phyloP scores from a whole-genome alignment of 2,888 invertebrate species.

The Pachliopta kotzebuea region DNA sequence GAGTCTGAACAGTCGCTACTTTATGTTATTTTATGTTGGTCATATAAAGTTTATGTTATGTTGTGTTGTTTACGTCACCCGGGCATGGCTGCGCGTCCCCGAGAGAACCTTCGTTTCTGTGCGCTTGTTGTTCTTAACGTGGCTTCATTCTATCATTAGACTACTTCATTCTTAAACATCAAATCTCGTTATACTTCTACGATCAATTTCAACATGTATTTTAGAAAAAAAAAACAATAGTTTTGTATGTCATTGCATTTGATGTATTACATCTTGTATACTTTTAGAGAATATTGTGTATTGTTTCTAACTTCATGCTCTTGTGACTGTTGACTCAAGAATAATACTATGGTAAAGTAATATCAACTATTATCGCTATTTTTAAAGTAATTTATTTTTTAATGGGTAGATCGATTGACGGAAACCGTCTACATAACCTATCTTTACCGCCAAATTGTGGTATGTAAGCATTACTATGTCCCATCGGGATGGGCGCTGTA shows the following conservation, averaged over 20 bases:
- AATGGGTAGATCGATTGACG: too few species aligned
- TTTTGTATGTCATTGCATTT: neutral
- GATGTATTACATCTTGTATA: neutral
- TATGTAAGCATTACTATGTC: too few species aligned
- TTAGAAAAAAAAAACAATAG: neutral
- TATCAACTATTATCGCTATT: too few species aligned
- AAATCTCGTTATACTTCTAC: neutral
- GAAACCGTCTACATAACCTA: too few species aligned
- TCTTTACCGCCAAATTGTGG: too few species aligned
- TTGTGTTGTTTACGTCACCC: slow-evolving; percentile 59
- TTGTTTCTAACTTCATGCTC: neutral
- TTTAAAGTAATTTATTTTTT: too few species aligned
- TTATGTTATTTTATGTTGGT: slow-evolving; percentile 50
- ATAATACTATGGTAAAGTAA: too few species aligned
- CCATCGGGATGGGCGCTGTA: too few species aligned
- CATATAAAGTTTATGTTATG: slow-evolving; percentile 42
- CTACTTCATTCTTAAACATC: slow-evolving; percentile 26
- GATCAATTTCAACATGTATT: neutral
- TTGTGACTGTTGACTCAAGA: too few species aligned
- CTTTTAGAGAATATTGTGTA: neutral
- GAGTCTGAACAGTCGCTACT: slow-evolving; percentile 70
- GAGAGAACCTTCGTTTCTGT: slow-evolving; percentile 69
- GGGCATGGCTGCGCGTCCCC: slow-evolving; percentile 76
- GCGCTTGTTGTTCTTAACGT: slow-evolving; percentile 79
- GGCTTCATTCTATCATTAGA: slow-evolving; percentile 47